These are phyloP conservation scores for Chalcis sispes DNA, from an alignment of 2,888 invertebrate species.

Conservation along the genomic window DNA sequence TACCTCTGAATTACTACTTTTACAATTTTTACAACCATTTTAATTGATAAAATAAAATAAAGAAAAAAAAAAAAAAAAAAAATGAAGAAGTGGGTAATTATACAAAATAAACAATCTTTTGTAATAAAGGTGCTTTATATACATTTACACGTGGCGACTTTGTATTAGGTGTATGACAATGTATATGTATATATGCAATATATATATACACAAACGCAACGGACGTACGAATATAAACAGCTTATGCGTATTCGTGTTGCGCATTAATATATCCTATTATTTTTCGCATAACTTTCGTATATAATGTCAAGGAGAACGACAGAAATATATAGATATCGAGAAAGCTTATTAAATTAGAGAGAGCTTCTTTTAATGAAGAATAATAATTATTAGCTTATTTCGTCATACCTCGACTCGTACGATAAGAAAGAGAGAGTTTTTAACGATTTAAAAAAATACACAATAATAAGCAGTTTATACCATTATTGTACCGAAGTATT, in stretches of 20 bases:
- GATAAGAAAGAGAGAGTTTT: slow-evolving; percentile 35
- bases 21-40: slow-evolving; percentile 41
- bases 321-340: slow-evolving; percentile 10
- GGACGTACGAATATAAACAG: slow-evolving; percentile 11
- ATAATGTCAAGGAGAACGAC: not conserved
- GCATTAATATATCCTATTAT: slow-evolving; percentile 22
- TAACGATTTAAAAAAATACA: slow-evolving; percentile 45
- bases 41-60: not conserved
- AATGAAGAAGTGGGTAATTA: slow-evolving; percentile 15
- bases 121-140: slow-evolving; percentile 71
- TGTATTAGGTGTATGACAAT: slow-evolving; percentile 35
- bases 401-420: slow-evolving; percentile 46
- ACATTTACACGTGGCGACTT: slow-evolving; percentile 50
- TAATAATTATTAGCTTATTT: slow-evolving; percentile 41
- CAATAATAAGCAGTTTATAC: slow-evolving; percentile 41
- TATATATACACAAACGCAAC: slow-evolving; percentile 10
- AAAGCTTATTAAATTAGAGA: slow-evolving; percentile 39
- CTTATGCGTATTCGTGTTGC: slow-evolving; percentile 22
- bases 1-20: slow-evolving; percentile 34
- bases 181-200: slow-evolving; percentile 25
- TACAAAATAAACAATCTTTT: slow-evolving; percentile 59
- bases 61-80: slow-evolving; percentile 2
- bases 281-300: slow-evolving; percentile 16
- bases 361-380: slow-evolving; percentile 26
- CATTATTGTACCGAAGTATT: slow-evolving; percentile 34